A percentile compares a stretch with the other conserved stretches of the same genome.
Evolutionary conservation across 2,113 vertebrate species (phyloP).

Genomic region (Hippopotamus amphibius): DNA sequence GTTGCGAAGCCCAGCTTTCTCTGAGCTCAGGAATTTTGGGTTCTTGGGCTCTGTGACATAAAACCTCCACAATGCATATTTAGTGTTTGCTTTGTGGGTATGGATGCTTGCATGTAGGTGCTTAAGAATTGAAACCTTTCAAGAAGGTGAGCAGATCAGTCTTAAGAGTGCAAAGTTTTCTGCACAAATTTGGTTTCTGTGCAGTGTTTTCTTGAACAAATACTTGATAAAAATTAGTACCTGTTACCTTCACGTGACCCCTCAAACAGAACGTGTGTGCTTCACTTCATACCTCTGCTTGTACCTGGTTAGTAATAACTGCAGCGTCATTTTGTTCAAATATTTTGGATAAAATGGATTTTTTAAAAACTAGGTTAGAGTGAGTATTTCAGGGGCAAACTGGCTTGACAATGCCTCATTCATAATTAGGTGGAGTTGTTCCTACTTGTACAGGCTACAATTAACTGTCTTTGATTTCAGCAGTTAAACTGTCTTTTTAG

Average conservation of each 20-base stretch:
- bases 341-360: constrained; percentile 18
- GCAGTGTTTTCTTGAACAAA: constrained; percentile 71
- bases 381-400: constrained; percentile 63
- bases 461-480: constrained; percentile 65
- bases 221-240: constrained; percentile 78
- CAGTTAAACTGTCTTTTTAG: constrained; percentile 63
- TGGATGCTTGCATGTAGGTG: not conserved
- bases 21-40: not conserved
- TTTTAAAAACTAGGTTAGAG: constrained; percentile 62
- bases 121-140: not conserved
- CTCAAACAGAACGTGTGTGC: not conserved
- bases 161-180: constrained; percentile 49
- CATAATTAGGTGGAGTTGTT: constrained; percentile 56
- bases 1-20: not conserved
- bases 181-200: constrained; percentile 69
- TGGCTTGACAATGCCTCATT: constrained; percentile 46
- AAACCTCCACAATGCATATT: not conserved
- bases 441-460: constrained; percentile 41
- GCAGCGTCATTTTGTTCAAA: not conserved
- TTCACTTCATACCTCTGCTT: constrained; percentile 68
- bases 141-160: not conserved
- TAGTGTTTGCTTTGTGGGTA: not conserved
- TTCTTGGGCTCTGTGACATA: not conserved
- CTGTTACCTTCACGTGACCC: constrained; percentile 71
- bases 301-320: constrained; percentile 65